Evolutionary conservation across 35 echinoderm and acorn worm species (phyloP), one percentile per base, ranked within the genome.

Genomic region (Ophioderma brevispina): DNA sequence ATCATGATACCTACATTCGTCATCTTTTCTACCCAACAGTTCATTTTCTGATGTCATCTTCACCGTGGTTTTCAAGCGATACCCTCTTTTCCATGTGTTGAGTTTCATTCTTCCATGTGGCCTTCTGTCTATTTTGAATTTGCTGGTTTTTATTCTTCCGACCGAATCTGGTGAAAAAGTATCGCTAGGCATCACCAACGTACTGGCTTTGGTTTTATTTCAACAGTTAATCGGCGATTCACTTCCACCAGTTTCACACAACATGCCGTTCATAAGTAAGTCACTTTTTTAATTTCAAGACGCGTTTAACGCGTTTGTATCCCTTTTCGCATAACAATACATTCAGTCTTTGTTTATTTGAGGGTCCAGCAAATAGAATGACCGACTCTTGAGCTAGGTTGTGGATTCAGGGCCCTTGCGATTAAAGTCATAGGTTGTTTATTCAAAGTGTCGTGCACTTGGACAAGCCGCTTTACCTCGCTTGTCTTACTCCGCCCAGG

Each of bases 91-190:
- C 38, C 94, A 95, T 75, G 41, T 95, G 1, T 70, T 95, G 37
- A 95, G 95, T 64, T 40, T 95, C 28, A 84, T 99, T 21, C n/a
- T 93, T 13, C 94, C 97, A 30, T 95, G 96, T 77, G 79, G 93
- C 1, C 23, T 98, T 19, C 31, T 98, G 31, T 98, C 94, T 0
- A 49, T 82, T 0, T 63, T 99, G 84, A 92, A 90, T 4, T 75
- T 99, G 35, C 64, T 95, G 15, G 91, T 82, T 3, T 99, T 95
- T 86, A 87, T 77, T 28, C 88, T 99, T 15, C 97, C 97, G 28
- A 59, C 87, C 13, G 91, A 95, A 37, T 92, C 97, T 17, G 93
- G 90, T 0, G 93, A 99, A 91, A 92, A 92, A 75, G 81, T 93
- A 31, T 59, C 52, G 0, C 83, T 94, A 31, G 84, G 88, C 1